phyloP scores from a whole-genome alignment of 2,113 vertebrate species.

The Pteronura brasiliensis region DNA sequence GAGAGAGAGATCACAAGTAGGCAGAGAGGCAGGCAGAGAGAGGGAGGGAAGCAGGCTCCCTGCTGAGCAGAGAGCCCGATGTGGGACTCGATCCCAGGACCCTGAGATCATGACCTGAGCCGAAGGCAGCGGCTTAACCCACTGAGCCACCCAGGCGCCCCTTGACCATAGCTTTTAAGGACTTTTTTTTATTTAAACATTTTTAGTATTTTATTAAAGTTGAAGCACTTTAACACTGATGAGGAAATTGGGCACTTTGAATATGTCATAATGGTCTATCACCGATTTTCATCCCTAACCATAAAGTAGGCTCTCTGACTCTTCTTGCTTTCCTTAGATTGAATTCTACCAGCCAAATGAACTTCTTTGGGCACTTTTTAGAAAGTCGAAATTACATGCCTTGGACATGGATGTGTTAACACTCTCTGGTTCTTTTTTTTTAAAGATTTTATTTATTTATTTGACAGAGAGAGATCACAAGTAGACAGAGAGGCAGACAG shows the following conservation, averaged over 20 bases:
- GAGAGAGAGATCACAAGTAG: too few relatives aligned
- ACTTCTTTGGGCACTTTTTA: background rate
- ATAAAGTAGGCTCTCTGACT: background rate
- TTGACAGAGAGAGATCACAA: too few relatives aligned
- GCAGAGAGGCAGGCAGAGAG: too few relatives aligned
- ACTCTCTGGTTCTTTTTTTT: background rate
- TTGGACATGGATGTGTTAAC: background rate
- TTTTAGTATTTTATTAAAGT: slow-evolving; percentile 4
- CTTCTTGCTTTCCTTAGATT: background rate
- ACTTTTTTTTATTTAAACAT: background rate
- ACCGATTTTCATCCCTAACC: slow-evolving; percentile 30
- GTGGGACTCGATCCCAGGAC: too few relatives aligned
- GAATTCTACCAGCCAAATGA: background rate
- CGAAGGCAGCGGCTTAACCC: too few relatives aligned
- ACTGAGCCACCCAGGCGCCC: too few relatives aligned
- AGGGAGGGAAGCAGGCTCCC: too few relatives aligned
- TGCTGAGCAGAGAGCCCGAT: too few relatives aligned
- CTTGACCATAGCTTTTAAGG: slow-evolving; percentile 14
- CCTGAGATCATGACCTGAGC: too few relatives aligned
- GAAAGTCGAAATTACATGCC: background rate
- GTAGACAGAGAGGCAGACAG: too few relatives aligned
- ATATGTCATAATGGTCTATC: background rate
- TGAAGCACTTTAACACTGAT: background rate
- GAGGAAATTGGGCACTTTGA: background rate
- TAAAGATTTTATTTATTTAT: too few relatives aligned